phyloP scores from a whole-genome alignment of 2,797 vertebrate genomes.

The Corythornis leucogaster region DNA sequence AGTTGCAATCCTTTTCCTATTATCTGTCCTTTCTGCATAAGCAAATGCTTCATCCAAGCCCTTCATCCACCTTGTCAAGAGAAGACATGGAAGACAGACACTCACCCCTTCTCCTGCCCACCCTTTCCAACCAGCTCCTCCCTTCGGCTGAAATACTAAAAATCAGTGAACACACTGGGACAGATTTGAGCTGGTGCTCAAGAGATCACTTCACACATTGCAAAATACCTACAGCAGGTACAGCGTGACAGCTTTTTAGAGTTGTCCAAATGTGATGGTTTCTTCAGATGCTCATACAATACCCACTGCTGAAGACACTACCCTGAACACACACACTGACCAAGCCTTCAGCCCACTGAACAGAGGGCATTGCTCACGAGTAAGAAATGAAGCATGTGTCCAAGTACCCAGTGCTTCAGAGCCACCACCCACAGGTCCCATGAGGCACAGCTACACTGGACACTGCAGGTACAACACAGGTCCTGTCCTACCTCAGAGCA shows the following conservation, averaged over 20 bases:
- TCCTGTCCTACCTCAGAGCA: background rate
- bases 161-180: background rate
- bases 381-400: accelerated
- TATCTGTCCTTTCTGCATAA: background rate
- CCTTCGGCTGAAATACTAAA: background rate
- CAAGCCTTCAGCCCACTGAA: background rate
- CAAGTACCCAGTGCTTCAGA: background rate
- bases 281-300: background rate
- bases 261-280: accelerated
- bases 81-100: background rate
- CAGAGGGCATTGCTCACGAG: background rate
- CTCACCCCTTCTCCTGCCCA: background rate
- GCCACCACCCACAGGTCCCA: background rate
- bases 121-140: background rate
- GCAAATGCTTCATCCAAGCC: background rate
- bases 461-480: background rate
- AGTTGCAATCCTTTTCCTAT: background rate
- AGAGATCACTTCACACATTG: accelerated
- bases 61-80: background rate
- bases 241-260: background rate
- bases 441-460: background rate
- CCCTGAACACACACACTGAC: background rate
- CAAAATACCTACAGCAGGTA: background rate
- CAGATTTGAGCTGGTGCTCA: accelerated
- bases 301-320: background rate